phyloP scores from a whole-genome alignment of 92 coral and sea anemone species.

The Zoanthus sociatus region DNA sequence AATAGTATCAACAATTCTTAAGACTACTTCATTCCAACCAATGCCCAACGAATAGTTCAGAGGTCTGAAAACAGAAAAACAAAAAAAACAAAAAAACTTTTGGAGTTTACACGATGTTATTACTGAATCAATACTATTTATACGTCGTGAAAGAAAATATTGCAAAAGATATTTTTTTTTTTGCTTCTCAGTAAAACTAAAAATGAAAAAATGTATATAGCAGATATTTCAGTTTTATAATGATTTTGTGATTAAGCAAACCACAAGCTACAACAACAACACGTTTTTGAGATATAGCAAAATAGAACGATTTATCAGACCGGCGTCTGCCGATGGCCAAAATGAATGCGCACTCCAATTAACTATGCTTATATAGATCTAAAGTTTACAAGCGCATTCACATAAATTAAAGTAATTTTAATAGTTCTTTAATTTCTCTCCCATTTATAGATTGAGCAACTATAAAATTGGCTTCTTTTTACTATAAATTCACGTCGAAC shows the following conservation, averaged over 20 bases:
- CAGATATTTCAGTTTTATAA: not conserved
- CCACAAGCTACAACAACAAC: not conserved
- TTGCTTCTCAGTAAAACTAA: not conserved
- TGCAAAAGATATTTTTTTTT: not conserved
- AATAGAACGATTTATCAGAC: not conserved
- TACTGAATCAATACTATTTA: not conserved
- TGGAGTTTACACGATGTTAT: not conserved
- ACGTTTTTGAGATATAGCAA: not conserved
- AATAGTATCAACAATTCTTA: conserved; percentile 62
- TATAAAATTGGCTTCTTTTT: not conserved
- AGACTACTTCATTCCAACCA: conserved; percentile 82
- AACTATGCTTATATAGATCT: not conserved
- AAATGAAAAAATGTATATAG: not conserved
- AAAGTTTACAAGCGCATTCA: not conserved
- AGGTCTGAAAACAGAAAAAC: conserved; percentile 44
- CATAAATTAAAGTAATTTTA: not conserved
- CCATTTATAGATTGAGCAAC: not conserved
- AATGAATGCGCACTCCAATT: not conserved
- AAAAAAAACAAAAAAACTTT: too few species aligned
- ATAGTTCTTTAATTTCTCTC: not conserved
- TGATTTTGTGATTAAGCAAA: not conserved
- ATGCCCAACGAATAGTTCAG: conserved; percentile 81
- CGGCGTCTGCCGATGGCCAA: not conserved
- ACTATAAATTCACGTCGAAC: not conserved
- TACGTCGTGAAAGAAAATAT: not conserved